Percentiles rank a stretch among this genome's conserved stretches.
Evolutionary conservation across 2,888 invertebrate species (phyloP).

Genomic region (Maniola hyperantus): DNA sequence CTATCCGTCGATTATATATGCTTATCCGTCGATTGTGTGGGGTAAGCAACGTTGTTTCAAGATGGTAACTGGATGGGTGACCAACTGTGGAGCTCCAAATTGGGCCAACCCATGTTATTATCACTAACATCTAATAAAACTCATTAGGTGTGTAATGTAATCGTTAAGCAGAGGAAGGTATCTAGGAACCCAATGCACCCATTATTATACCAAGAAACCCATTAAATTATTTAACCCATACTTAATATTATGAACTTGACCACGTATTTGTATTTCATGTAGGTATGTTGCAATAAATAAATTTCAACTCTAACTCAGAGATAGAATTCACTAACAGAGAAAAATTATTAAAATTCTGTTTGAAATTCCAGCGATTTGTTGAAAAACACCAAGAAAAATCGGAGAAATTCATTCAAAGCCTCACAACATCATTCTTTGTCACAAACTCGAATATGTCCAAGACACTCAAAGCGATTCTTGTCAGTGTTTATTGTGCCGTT

Average conservation of each 20-base stretch:
- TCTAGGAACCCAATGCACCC: too few relatives aligned
- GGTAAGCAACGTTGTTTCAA: background rate
- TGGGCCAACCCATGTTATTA: too few relatives aligned
- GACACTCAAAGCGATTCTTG: slow-evolving; percentile 50
- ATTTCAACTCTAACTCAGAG: background rate
- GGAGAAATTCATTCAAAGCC: slow-evolving; percentile 8
- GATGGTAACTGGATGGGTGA: background rate
- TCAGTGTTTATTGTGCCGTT: slow-evolving; percentile 50
- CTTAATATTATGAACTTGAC: too few relatives aligned
- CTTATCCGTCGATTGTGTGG: background rate
- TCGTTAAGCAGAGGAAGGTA: too few relatives aligned
- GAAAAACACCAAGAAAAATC: slow-evolving; percentile 16
- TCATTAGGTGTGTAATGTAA: too few relatives aligned
- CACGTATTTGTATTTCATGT: too few relatives aligned
- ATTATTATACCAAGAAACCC: too few relatives aligned
- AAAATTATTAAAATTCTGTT: background rate
- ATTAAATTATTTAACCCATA: too few relatives aligned
- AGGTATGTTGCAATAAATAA: too few relatives aligned
- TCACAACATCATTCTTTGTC: slow-evolving; percentile 16
- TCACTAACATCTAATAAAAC: too few relatives aligned
- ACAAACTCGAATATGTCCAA: slow-evolving; percentile 54
- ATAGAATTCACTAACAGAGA: background rate
- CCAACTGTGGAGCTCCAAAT: background rate
- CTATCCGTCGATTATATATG: background rate
- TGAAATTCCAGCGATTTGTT: slow-evolving; percentile 30